These are phyloP conservation scores for Noctilio leporinus DNA, from an alignment of 2,113 vertebrate species.

Conservation along the genomic window DNA sequence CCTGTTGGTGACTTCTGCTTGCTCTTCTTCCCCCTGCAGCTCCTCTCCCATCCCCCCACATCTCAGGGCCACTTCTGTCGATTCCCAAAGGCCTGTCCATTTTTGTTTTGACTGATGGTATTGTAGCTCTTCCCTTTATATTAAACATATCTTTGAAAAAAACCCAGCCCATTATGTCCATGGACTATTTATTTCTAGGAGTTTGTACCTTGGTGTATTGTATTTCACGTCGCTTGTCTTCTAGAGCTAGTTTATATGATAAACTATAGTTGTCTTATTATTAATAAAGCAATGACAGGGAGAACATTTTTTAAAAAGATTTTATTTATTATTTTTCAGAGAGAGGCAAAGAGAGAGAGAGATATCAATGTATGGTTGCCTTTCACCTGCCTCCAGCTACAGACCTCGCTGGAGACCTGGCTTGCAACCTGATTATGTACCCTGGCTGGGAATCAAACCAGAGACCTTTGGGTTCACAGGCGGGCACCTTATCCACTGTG, in stretches of 20 bases:
- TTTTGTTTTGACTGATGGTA: not conserved
- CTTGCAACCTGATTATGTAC: too few relatives aligned
- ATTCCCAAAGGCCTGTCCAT: accelerated
- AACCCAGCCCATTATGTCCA: not conserved
- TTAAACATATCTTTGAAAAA: conserved; percentile 63
- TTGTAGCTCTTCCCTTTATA: conserved; percentile 4
- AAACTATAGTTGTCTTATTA: not conserved
- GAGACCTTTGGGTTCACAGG: too few relatives aligned
- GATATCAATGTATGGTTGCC: too few relatives aligned
- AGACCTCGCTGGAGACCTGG: too few relatives aligned
- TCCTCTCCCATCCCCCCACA: not conserved
- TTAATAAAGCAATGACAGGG: not conserved
- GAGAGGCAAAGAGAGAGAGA: too few relatives aligned
- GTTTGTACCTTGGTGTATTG: not conserved
- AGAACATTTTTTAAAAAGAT: too few relatives aligned
- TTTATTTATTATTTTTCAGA: too few relatives aligned
- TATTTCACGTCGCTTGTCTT: not conserved
- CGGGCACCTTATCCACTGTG: too few relatives aligned
- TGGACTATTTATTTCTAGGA: not conserved
- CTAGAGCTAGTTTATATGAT: not conserved
- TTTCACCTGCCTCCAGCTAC: too few relatives aligned
- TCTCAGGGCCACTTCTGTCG: not conserved
- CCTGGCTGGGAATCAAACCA: too few relatives aligned
- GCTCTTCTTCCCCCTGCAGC: not conserved
- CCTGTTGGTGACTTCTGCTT: not conserved